phyloP scores from a whole-genome alignment of 2,113 vertebrate species.

The Charina bottae region DNA sequence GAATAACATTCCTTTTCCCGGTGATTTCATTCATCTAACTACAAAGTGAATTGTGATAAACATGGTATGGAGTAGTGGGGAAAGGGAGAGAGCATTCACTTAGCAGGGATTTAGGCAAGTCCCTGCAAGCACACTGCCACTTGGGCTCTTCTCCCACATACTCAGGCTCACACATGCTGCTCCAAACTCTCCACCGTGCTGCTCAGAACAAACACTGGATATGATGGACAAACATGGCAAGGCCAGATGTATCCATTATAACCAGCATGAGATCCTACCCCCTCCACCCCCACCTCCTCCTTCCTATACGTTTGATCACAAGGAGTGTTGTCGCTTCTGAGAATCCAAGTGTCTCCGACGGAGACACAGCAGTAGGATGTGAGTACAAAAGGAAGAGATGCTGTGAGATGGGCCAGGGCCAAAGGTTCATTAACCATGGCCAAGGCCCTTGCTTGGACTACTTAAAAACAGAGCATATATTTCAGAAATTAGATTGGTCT shows the following conservation, averaged over 20 bases:
- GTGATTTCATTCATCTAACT: constrained; percentile 66
- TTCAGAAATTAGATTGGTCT: constrained; percentile 57
- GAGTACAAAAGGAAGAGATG: constrained; percentile 73
- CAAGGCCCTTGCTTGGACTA: constrained; percentile 37
- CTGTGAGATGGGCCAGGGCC: constrained; percentile 67
- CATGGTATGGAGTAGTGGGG: constrained; percentile 49
- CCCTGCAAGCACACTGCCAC: constrained; percentile 38
- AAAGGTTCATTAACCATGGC: constrained; percentile 69
- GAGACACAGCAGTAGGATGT: constrained; percentile 68
- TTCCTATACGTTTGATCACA: constrained; percentile 41
- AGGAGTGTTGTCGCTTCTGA: constrained; percentile 70
- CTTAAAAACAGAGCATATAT: constrained; percentile 61
- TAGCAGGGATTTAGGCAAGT: constrained; percentile 66
- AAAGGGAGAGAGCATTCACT: constrained; percentile 57
- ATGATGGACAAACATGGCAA: constrained; percentile 62
- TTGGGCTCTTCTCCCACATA: constrained; percentile 54
- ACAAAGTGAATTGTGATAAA: constrained; percentile 71
- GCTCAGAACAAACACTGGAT: constrained; percentile 71
- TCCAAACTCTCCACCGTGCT: constrained; percentile 57
- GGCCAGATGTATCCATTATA: constrained; percentile 75
- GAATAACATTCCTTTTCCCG: constrained; percentile 59
- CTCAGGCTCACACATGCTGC: constrained; percentile 48
- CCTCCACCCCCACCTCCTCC: not conserved
- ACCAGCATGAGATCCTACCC: constrained; percentile 58
- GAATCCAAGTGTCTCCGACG: constrained; percentile 54